Evolutionary conservation across 1,140 invertebrate species (phyloP), one percentile per base, ranked within the genome.

Genomic region (Pentalonia nigronervosa): DNA sequence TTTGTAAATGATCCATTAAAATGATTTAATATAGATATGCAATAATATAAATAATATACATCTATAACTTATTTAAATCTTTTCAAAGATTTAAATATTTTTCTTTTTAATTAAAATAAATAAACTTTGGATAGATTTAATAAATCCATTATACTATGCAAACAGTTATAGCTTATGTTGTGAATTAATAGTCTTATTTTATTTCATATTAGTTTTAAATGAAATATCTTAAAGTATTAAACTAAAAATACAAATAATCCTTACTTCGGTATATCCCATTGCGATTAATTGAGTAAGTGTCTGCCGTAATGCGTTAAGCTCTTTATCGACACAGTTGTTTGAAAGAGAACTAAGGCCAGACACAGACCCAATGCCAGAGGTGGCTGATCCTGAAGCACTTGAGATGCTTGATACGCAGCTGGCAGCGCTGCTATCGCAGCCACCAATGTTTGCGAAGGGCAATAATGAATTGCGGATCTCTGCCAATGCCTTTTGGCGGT

Each of bases 401-500:
- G 96, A 97, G 94, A 97, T 95, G 81, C 96, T 97, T 93, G 96
- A 97, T 94, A 97, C 97, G 93, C 97, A 97, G 95, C 97, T 97
- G 53, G 97, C 97, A 36, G 97, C 97, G 94, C 97, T 97, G 94
- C 95, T 95, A 25, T 88, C 93, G 53, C 45, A 93, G 88, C 94
- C 94, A 94, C 96, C 96, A 94, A 96, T 97, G 95, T 97, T 98
- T 90, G 97, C 97, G 95, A 98, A 98, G 84, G 98, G 98, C 94
- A 97, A 96, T 94, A 98, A 95, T 87, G 97, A 98, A 95, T 98
- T 98, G 93, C 98, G 96, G 95, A 98, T 98, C 95, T 98, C 97
- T 95, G 97, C 97, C 95, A 98, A 96, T 94, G 98, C 97, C 90
- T 98, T 98, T 95, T 98, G 97, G 95, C 97, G 97, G 95, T 98